Base-by-base conservation (phyloP, 2,113 vertebrate genomes). In the Machaerirhynchus nigripectus region DNA sequence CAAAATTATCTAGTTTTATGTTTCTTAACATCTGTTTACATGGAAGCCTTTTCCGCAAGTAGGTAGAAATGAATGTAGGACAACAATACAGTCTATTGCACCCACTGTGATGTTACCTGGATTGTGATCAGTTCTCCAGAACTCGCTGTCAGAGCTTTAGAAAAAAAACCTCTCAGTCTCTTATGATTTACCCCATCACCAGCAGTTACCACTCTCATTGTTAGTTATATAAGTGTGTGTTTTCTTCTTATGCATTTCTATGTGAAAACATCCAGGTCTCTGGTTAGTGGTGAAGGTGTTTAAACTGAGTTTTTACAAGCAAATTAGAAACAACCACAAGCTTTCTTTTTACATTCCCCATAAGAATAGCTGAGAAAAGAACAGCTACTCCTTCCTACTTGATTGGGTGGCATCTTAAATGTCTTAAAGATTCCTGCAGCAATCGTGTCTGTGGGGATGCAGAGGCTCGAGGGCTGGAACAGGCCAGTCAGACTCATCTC, bases 401-500 rank as follows among this genome's bases (percentile, higher is more conserved):
- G 9, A 3, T 16, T 77, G 15, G 2, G 1, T 31, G 11, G 5
- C 7, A 55, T 40, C 13, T 67, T 57, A 60, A 59, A 39, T 4
- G 2, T 21, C 52, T 47, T 56, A n/a, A 24, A 52, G 4, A 37
- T 37, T 77, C 42, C 30, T 74, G 17, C 35, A n/a, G 20, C 4
- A 2, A 16, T 26, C 1, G 0, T 5, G 4, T 16, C 39, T 64
- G 14, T 26, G 18, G 11, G 4, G 11, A 46, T 50, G 28, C 68
- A 64, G 8, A 33, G 0, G 1, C 73, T 28, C 49, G 15, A 80
- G 13, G 68, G 8, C 12, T 57, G 33, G 31, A 35, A 88, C 17
- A 73, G 59, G 15, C 17, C 59, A 64, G 26, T 42, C 31, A 27
- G 27, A 16, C 22, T 81, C 18, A 20, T 37, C 37, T 44, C 50